These are phyloP conservation scores for Drosophila affinis DNA, from an alignment of 2,888 invertebrate genomes.

Conservation along the genomic window DNA sequence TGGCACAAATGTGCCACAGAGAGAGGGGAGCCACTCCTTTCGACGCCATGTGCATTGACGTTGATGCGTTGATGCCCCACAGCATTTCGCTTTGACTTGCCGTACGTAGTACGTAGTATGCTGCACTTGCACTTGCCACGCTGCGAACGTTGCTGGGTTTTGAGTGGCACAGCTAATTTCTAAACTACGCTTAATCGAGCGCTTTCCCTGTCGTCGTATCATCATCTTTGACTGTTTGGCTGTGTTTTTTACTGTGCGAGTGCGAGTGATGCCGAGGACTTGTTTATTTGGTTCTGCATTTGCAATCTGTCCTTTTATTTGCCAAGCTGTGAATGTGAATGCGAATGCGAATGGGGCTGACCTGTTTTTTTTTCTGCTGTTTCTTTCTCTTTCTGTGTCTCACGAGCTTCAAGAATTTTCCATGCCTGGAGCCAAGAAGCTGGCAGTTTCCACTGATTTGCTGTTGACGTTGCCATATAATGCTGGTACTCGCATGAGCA, in stretches of 20 bases:
- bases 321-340: constrained; percentile 37
- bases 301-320: constrained; percentile 52
- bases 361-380: constrained; percentile 35
- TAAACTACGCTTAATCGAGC: constrained; percentile 50
- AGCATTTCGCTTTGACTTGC: constrained; percentile 34
- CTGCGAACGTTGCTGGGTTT: neutral
- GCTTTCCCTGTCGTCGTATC: constrained; percentile 27
- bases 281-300: constrained; percentile 35
- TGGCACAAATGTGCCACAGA: neutral
- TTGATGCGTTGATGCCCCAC: constrained; percentile 38
- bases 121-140: constrained; percentile 31
- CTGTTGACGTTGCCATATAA: constrained; percentile 18
- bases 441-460: constrained; percentile 34
- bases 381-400: neutral
- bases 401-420: neutral
- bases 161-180: constrained; percentile 52
- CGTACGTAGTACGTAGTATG: neutral
- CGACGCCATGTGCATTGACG: constrained; percentile 45
- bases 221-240: constrained; percentile 19
- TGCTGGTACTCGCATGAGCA: constrained; percentile 12
- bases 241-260: neutral
- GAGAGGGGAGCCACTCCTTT: no score
- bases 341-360: constrained; percentile 29
- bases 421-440: constrained; percentile 27
- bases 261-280: constrained; percentile 9